Base-by-base conservation (phyloP, 2,888 invertebrate species). In the Antitype chi region DNA sequence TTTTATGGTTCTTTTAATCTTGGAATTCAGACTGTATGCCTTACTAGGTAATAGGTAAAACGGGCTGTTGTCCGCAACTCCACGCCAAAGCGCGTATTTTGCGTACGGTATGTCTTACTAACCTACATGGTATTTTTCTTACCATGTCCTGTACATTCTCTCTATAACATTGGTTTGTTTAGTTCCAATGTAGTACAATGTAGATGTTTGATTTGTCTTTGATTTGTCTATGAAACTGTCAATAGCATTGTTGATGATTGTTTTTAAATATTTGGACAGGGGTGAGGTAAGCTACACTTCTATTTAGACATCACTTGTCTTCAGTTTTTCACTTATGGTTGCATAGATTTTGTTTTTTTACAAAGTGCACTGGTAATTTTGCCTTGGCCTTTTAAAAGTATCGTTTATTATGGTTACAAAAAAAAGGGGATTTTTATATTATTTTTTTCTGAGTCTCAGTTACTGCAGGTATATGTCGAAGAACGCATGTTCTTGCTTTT, bases 221-320 rank as follows among this genome's bases (percentile, higher is more conserved):
- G 23, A 38, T 23, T 52, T 43, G 25, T 76, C n/a, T 53, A 53
- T 64, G 55, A 55, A 52, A 68, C 17, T 69, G 52, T 80, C 47
- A 55, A 63, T 53, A 57, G 28, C 47, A 55, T 72, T 78, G n/a
- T 52, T 80, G 47, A 53, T 77, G 17, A 81, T 63, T 78, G 74
- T 74, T 78, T 47, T 47, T 23, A 71, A 80, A 77, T 32, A 62
- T 79, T 70, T 25, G 47, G 2, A 8, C n/a, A 55, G 55, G 23
- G 52, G 13, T 55, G 28, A 55, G 15, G 20, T 49, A 28, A 67
- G 23, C 17, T 72, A n/a, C 7, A n/a, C n/a, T 32, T 53, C 9
- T 43, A 53, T 20, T n/a, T 28, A 13, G 43, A n/a, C 17, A 73
- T 57, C 57, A 32, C 17, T 32, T 47, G 17, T 43, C 11, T 70